phyloP scores from a whole-genome alignment of 2,797 vertebrate species.

The Platyrinchus mystaceus region DNA sequence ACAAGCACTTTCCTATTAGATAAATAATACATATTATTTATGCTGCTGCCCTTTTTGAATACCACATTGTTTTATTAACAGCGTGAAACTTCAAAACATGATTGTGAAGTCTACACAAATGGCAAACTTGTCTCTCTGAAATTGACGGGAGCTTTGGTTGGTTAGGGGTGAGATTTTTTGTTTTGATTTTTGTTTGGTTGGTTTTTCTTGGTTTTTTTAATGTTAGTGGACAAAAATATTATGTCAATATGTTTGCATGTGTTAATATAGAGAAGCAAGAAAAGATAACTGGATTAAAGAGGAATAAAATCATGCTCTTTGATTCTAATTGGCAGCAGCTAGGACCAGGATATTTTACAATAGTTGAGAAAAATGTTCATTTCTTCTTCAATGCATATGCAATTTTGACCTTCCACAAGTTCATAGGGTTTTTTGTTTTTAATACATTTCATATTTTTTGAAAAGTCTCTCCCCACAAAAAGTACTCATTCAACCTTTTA shows the following conservation, averaged over 20 bases:
- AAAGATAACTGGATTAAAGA: background rate
- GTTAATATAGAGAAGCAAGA: background rate
- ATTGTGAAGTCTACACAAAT: background rate
- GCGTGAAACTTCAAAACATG: accelerated
- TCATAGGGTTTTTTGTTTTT: background rate
- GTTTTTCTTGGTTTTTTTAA: background rate
- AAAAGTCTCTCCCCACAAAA: background rate
- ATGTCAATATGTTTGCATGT: background rate
- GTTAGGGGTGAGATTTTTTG: background rate
- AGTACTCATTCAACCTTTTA: background rate
- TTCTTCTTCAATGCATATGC: background rate
- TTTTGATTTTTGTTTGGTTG: background rate
- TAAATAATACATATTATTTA: background rate
- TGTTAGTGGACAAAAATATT: background rate
- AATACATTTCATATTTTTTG: background rate
- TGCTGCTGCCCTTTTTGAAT: background rate
- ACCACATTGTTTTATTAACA: background rate
- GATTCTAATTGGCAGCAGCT: background rate
- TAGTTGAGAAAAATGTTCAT: background rate
- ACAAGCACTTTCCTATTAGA: background rate
- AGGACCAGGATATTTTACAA: background rate
- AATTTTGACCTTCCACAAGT: background rate
- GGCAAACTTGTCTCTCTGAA: background rate
- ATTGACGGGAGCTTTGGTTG: background rate
- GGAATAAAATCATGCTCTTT: background rate